Base-by-base conservation (phyloP, 2,797 vertebrate species). In the Siniperca undulata region DNA sequence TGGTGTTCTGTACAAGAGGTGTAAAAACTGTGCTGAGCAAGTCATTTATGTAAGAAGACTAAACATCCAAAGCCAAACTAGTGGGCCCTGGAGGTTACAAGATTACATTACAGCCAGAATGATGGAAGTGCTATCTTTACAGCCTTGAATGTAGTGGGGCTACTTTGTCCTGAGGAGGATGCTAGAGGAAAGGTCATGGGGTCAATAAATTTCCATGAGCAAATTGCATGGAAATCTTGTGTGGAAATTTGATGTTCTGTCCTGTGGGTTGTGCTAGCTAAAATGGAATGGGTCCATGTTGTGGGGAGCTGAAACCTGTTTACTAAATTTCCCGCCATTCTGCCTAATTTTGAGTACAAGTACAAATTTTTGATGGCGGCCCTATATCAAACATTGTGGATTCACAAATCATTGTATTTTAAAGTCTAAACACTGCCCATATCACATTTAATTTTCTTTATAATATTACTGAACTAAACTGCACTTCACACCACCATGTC, bases 21-120 rank as follows among this genome's bases (percentile, higher is more conserved):
- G 22, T 56, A 12, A 50, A 61, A 48, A 60, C 22, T 24, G 22
- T 30, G 38, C 46, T 58, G 11, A 70, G 38, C 5, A 27, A 68
- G 53, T 50, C 58, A 40, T 71, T 71, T 78, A 58, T 56, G 48
- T 46, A 60, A 46, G 52, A 60, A 61, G 30, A 78, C 4, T 27
- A 65, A 66, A 79, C 19, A 38, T 22, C 53, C 13, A 61, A 78
- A 75, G 10, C 34, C 36, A 60, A 65, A 59, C 22, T 9, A 24
- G 24, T 34, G 14, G 27, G 12, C n/a, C 50, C 20, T 58, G 13
- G 19, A 74, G 22, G 48, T 19, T 60, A 12, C 20, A 61, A 46
- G 20, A 19, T 53, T 60, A 50, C 36, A 65, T 36, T 5, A 59
- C 27, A 44, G 11, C 24, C 16, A 52, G 7, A 55, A 38, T 42